A percentile compares a stretch with the other conserved stretches of the same genome.
These are phyloP conservation scores for Ernsta delagoae DNA, from an alignment of 2,888 invertebrate species.

Conservation along the genomic window DNA sequence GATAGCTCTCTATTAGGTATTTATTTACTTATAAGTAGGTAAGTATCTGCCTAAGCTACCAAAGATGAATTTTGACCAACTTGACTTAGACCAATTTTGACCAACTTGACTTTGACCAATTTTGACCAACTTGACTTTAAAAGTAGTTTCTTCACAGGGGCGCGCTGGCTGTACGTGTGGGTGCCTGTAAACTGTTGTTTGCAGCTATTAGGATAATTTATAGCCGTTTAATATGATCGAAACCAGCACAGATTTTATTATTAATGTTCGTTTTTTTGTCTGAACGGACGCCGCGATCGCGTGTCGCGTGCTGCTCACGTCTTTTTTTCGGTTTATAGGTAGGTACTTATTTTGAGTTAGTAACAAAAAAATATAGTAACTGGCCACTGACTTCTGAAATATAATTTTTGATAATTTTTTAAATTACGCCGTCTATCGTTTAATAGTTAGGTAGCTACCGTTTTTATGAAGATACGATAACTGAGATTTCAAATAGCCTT, in stretches of 20 bases:
- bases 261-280: constrained; percentile 72
- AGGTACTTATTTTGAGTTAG: constrained; percentile 69
- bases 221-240: constrained; percentile 79
- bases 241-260: constrained; percentile 76
- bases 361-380: constrained; percentile 77
- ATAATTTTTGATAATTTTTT: constrained; percentile 83
- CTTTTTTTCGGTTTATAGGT: constrained; percentile 70
- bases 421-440: constrained; percentile 78
- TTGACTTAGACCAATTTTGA: no score
- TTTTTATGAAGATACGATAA: constrained; percentile 48
- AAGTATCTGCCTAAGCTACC: no score
- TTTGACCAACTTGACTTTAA: no score
- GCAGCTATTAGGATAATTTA: constrained; percentile 82
- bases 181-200: constrained; percentile 60
- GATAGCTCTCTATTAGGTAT: no score
- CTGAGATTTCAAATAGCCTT: constrained; percentile 11
- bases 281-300: constrained; percentile 65
- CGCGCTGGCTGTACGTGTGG: constrained; percentile 17
- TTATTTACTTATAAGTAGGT: no score
- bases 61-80: no score
- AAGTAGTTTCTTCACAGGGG: constrained; percentile 9
- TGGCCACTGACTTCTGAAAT: constrained; percentile 82
- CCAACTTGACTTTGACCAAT: no score
- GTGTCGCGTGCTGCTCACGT: constrained; percentile 79
- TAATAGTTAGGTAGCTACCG: constrained; percentile 70